A percentile compares a stretch with the other conserved stretches of the same genome.
Evolutionary conservation across 2,888 invertebrate species (phyloP).

Genomic region (Andrena minutula): DNA sequence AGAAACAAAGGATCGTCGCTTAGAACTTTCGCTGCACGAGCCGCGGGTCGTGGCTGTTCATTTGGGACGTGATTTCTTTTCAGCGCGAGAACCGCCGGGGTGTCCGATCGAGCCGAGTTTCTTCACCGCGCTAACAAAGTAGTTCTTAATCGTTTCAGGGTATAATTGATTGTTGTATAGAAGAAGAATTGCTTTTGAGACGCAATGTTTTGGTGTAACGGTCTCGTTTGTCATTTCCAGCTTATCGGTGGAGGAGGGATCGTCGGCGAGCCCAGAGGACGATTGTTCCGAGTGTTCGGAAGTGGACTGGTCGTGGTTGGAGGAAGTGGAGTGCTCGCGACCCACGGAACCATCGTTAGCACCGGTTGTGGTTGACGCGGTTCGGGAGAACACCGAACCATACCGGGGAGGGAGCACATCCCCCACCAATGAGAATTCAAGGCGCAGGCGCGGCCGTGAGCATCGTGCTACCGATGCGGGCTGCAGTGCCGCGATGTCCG

Average conservation of each 20-base stretch:
- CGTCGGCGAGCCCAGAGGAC: slow-evolving; percentile 48
- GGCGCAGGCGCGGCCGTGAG: slow-evolving; percentile 75
- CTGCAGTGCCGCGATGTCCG: slow-evolving; percentile 83
- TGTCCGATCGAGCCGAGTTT: background rate
- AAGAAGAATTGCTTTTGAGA: too few relatives aligned
- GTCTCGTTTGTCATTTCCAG: slow-evolving; percentile 32
- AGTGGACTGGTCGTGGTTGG: slow-evolving; percentile 84
- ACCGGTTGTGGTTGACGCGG: slow-evolving; percentile 64
- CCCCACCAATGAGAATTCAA: slow-evolving; percentile 65
- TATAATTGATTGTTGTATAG: too few relatives aligned
- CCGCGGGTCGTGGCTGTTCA: background rate
- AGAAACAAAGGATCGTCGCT: slow-evolving; percentile 39
- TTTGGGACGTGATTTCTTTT: background rate
- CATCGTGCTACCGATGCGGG: slow-evolving; percentile 72
- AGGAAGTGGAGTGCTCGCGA: slow-evolving; percentile 79
- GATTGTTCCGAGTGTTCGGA: slow-evolving; percentile 77
- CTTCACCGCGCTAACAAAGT: background rate
- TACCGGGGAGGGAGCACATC: slow-evolving; percentile 70
- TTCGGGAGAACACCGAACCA: slow-evolving; percentile 41
- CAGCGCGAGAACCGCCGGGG: background rate
- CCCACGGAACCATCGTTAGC: slow-evolving; percentile 67
- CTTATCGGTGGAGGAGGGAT: slow-evolving; percentile 34
- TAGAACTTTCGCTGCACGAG: slow-evolving; percentile 25
- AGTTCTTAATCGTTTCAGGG: too few relatives aligned
- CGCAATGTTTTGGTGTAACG: too few relatives aligned